Conservation (phyloP, 2,888 invertebrate genomes). For the Pocota personata region DNA sequence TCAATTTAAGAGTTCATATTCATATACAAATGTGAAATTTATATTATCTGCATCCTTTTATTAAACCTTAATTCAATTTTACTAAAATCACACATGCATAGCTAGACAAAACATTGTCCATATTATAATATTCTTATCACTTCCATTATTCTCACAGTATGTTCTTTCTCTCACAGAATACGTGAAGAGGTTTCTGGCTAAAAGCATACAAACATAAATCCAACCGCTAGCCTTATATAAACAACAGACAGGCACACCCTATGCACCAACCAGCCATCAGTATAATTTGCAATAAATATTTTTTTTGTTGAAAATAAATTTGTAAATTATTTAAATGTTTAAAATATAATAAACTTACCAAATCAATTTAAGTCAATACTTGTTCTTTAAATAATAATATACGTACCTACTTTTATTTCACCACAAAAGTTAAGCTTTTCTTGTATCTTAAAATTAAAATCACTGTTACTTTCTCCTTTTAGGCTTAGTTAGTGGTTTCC, state of each 20-base stretch:
- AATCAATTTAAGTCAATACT: slow-evolving; percentile 2
- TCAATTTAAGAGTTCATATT: too few relatives aligned
- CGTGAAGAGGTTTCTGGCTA: slow-evolving; percentile 66
- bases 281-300: slow-evolving; percentile 26
- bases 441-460: too few relatives aligned
- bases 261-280: slow-evolving; percentile 53
- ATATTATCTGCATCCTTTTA: too few relatives aligned
- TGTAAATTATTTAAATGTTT: slow-evolving; percentile 23
- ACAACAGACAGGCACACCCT: slow-evolving; percentile 44
- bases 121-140: not conserved
- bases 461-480: too few relatives aligned
- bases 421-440: not conserved
- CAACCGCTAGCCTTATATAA: too few relatives aligned
- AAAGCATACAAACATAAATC: slow-evolving; percentile 52
- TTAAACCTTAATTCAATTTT: not conserved
- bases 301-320: slow-evolving; percentile 32
- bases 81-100: not conserved
- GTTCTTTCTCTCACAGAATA: slow-evolving; percentile 70
- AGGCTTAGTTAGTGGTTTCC: too few relatives aligned
- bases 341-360: slow-evolving; percentile 25
- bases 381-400: not conserved
- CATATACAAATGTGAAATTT: too few relatives aligned
- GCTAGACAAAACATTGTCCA: not conserved
- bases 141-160: not conserved
- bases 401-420: too few relatives aligned